phyloP scores from a whole-genome alignment of 2,113 vertebrate species.

The Girardinichthys multiradiatus region DNA sequence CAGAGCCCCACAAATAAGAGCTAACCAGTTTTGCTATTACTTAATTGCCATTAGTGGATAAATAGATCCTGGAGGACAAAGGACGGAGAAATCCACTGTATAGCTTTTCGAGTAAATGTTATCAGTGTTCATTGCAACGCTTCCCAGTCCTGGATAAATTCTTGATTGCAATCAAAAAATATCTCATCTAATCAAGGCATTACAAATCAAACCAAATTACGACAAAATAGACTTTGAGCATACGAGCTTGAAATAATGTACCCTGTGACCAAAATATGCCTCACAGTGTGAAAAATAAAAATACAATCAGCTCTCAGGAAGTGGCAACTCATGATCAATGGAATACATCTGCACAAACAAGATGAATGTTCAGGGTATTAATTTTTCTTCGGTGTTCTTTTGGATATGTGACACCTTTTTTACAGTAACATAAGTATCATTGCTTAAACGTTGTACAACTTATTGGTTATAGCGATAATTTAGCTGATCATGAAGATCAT shows the following conservation, averaged over 20 bases:
- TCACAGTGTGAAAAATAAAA: constrained; percentile 15
- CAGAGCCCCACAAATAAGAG: constrained; percentile 16
- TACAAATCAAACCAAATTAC: constrained; percentile 34
- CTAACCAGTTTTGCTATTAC: constrained; percentile 16
- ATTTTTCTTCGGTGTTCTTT: background rate
- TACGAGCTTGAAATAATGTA: constrained; percentile 12
- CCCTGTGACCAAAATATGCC: constrained; percentile 6
- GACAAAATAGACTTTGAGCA: constrained; percentile 15
- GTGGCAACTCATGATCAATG: constrained; percentile 25
- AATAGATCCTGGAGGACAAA: constrained; percentile 19
- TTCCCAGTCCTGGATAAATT: constrained; percentile 36
- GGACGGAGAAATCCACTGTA: constrained; percentile 13
- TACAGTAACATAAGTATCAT: background rate
- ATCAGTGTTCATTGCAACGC: constrained; percentile 11
- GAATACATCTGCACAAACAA: constrained; percentile 12
- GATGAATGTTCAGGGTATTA: background rate
- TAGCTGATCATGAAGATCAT: constrained; percentile 39
- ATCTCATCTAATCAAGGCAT: constrained; percentile 37
- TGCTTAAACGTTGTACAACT: constrained; percentile 6
- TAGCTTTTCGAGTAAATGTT: constrained; percentile 26
- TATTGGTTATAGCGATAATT: constrained; percentile 28
- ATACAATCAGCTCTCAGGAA: constrained; percentile 14
- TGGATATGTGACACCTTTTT: constrained; percentile 8
- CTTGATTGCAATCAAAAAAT: constrained; percentile 45
- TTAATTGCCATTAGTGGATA: constrained; percentile 45